These are phyloP conservation scores for Drosophila lacicola DNA, from an alignment of 2,888 invertebrate species.

Conservation along the genomic window DNA sequence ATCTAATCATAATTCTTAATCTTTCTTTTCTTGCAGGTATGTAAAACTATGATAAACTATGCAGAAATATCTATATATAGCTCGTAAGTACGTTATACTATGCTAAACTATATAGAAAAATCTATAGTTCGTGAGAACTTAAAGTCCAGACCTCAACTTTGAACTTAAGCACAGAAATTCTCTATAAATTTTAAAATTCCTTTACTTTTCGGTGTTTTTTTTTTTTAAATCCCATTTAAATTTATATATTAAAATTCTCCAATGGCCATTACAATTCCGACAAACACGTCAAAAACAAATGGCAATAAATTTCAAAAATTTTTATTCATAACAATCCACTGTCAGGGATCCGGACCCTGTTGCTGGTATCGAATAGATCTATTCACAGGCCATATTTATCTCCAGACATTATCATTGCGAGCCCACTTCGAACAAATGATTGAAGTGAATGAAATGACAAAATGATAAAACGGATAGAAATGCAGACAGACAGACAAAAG, in stretches of 20 bases:
- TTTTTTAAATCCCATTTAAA: no score
- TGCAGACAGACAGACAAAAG: constrained; percentile 47
- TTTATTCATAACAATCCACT: constrained; percentile 18
- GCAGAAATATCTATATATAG: neutral
- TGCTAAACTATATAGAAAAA: no score
- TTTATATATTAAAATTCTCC: neutral
- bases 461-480: constrained; percentile 47
- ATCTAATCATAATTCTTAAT: constrained; percentile 22
- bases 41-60: constrained; percentile 20
- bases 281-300: constrained; percentile 24
- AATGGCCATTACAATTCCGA: neutral
- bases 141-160: no score
- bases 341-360: neutral
- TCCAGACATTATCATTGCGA: constrained; percentile 31
- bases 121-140: no score
- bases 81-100: constrained; percentile 19
- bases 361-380: constrained; percentile 24
- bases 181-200: no score
- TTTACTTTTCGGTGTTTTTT: no score
- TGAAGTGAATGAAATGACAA: constrained; percentile 57
- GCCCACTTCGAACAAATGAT: constrained; percentile 39
- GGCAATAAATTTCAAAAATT: constrained; percentile 61
- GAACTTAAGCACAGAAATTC: no score
- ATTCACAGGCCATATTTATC: constrained; percentile 21
- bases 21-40: constrained; percentile 63